Evolutionary conservation across 2,888 invertebrate species (phyloP).

Genomic region (Eupithecia pulchellata): DNA sequence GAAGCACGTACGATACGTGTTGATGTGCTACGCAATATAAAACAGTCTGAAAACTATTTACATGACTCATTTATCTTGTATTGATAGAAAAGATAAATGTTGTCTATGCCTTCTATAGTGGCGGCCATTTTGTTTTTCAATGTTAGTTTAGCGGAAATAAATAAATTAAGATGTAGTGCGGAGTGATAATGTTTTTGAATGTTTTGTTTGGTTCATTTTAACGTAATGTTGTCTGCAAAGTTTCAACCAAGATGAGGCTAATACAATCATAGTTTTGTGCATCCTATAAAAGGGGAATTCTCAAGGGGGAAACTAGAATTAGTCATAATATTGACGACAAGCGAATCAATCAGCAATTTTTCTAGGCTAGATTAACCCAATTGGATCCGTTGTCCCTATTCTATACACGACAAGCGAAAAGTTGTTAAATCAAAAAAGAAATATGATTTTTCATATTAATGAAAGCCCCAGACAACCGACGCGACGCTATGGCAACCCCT

Average conservation of each 20-base stretch:
- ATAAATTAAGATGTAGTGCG: neutral
- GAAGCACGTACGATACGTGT: slow-evolving; percentile 1
- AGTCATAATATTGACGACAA: no score
- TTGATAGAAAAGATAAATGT: slow-evolving; percentile 16
- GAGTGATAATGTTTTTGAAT: neutral
- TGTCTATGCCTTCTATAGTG: no score
- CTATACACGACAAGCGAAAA: no score
- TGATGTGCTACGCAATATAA: slow-evolving; percentile 4
- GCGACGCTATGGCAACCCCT: neutral
- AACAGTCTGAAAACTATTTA: slow-evolving; percentile 18
- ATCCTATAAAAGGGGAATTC: no score
- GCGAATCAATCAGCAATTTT: no score
- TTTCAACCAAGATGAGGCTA: no score
- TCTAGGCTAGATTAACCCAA: neutral
- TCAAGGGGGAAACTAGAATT: no score
- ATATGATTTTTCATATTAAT: neutral
- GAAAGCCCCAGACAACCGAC: neutral
- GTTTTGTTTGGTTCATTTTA: neutral
- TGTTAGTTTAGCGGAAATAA: neutral
- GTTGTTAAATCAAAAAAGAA: no score
- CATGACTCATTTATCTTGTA: slow-evolving; percentile 17
- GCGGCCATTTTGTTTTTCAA: slow-evolving; percentile 2
- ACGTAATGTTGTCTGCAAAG: neutral
- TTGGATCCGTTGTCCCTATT: no score
- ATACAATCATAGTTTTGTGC: no score